Percentiles rank a stretch among this genome's conserved stretches.
These are phyloP conservation scores for Athalia cordata DNA, from an alignment of 2,888 invertebrate genomes.

Conservation along the genomic window DNA sequence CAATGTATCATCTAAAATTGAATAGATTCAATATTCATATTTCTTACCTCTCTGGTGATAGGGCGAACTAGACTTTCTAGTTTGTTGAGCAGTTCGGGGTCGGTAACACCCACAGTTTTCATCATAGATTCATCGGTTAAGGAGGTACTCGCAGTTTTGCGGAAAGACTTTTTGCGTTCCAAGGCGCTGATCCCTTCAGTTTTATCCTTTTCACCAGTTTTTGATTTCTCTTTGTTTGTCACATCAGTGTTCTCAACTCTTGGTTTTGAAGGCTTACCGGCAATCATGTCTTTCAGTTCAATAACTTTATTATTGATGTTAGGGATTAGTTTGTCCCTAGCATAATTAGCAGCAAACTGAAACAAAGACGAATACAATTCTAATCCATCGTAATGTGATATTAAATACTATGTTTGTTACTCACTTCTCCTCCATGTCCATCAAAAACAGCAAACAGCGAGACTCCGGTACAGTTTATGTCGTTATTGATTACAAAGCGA, in stretches of 20 bases:
- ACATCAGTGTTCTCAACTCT: conserved; percentile 57
- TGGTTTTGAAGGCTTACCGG: conserved; percentile 75
- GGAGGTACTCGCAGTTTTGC: conserved; percentile 79
- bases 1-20: not conserved
- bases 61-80: conserved; percentile 78
- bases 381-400: too few species aligned
- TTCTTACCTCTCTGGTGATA: conserved; percentile 67
- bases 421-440: conserved; percentile 93
- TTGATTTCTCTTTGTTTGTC: conserved; percentile 72
- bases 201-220: conserved; percentile 71
- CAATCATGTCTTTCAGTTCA: conserved; percentile 82
- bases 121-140: conserved; percentile 75
- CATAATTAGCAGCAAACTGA: conserved; percentile 92
- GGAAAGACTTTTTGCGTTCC: conserved; percentile 81
- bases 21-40: not conserved
- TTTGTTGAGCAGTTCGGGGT: conserved; percentile 81
- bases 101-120: conserved; percentile 78
- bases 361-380: conserved; percentile 55
- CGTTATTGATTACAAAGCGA: conserved; percentile 90
- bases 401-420: conserved; percentile 29
- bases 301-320: conserved; percentile 86
- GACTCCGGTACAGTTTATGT: conserved; percentile 89
- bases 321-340: conserved; percentile 90
- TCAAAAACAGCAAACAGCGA: conserved; percentile 95
- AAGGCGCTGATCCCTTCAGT: conserved; percentile 64